Base-by-base conservation (phyloP, 2,113 vertebrate species). In the Otocyon megalotis region DNA sequence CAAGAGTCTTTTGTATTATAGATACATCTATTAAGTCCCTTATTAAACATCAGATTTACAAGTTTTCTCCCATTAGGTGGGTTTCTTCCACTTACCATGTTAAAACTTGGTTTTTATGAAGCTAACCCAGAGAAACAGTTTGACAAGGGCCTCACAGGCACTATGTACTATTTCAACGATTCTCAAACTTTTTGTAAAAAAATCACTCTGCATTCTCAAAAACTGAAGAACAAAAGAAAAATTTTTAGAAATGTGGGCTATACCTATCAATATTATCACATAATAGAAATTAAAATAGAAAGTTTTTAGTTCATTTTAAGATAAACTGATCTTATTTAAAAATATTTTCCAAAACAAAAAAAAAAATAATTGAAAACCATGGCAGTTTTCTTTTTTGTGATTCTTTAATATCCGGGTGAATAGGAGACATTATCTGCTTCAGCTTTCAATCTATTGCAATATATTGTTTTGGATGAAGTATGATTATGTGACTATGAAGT, bases 121-220 rank as follows among this genome's bases (percentile, higher is more conserved):
- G 74, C 58, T 81, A 97, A 74, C 53, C 65, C 20, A 81, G 8
- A 92, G 24, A 93, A 71, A 90, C 0, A 90, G 83, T 30, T 77
- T 24, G 7, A 84, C 50, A 32, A 12, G 90, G 71, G 81, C 7
- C 32, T 89, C 69, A 85, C 8, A 77, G 22, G 28, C 43, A 65
- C 20, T 13, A 20, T 30, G 16, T 14, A 92, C 13, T 56, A 93
- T 58, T 65, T 65, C n/a, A 72, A 92, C 8, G 32, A 50, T 88
- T 91, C 69, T 88, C 35, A 88, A 91, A 88, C 20, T 35, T 87
- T 86, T 54, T 76, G 20, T 35, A 69, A 92, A 93, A 94, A 15
- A 82, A 81, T 48, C 2, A 15, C 5, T 81, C 76, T 77, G n/a
- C 16, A 90, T 32, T 88, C 86, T 90, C 80, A 82, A 56, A 93